phyloP scores from a whole-genome alignment of 2,113 vertebrate genomes.

The Mobula birostris region DNA sequence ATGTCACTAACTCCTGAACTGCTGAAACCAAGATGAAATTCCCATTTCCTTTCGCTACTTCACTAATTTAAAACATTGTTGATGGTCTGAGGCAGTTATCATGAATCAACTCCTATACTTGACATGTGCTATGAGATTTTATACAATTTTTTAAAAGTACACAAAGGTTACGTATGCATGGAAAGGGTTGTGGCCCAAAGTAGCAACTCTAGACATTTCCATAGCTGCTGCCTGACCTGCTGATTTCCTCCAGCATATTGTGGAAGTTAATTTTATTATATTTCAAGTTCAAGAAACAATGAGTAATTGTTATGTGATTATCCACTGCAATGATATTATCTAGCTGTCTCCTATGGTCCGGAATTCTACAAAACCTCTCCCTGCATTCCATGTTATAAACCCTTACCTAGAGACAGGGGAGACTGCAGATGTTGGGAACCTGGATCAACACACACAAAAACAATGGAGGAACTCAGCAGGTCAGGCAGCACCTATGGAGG shows the following conservation, averaged over 20 bases:
- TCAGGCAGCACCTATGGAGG: too few species aligned
- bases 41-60: background rate
- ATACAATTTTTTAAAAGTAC: background rate
- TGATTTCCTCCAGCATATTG: too few species aligned
- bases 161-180: background rate
- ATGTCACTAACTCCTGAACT: background rate
- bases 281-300: background rate
- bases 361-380: too few species aligned
- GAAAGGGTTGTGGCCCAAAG: too few species aligned
- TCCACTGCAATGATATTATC: background rate
- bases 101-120: background rate
- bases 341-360: background rate
- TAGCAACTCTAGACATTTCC: too few species aligned
- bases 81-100: background rate
- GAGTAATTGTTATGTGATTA: background rate
- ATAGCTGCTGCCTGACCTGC: too few species aligned
- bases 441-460: too few species aligned
- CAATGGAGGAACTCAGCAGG: too few species aligned
- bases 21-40: background rate
- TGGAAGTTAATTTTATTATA: background rate
- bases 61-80: background rate
- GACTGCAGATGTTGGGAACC: too few species aligned
- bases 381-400: too few species aligned
- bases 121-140: too few species aligned
- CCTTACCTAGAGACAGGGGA: too few species aligned